phyloP scores from a whole-genome alignment of 2,797 vertebrate species.

The Morelia viridis region DNA sequence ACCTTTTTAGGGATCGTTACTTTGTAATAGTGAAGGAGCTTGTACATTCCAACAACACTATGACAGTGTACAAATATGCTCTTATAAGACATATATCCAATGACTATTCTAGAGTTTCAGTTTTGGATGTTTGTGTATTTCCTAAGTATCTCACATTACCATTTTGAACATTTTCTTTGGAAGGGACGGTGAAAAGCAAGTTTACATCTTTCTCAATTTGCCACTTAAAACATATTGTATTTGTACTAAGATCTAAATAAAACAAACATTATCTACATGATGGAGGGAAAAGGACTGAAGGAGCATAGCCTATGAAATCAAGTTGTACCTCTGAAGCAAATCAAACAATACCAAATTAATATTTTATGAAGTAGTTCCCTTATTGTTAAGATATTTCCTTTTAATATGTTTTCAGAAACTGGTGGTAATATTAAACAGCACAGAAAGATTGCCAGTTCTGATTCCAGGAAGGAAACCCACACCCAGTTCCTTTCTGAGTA shows the following conservation, averaged over 20 bases:
- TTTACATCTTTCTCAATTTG: constrained; percentile 34
- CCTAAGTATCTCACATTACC: constrained; percentile 24
- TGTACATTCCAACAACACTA: background rate
- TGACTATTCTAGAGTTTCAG: background rate
- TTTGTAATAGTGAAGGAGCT: background rate
- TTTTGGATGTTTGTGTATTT: background rate
- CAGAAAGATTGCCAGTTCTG: constrained; percentile 78
- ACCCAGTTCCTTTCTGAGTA: constrained; percentile 83
- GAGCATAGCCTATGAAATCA: constrained; percentile 70
- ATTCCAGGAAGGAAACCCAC: constrained; percentile 86
- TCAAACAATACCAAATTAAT: constrained; percentile 76
- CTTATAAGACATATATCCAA: background rate
- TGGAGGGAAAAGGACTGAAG: constrained; percentile 58
- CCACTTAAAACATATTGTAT: constrained; percentile 46
- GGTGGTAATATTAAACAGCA: constrained; percentile 71
- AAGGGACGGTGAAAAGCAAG: background rate
- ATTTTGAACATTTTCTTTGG: constrained; percentile 32
- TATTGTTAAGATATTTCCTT: constrained; percentile 82
- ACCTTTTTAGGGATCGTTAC: background rate
- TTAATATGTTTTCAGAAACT: constrained; percentile 78
- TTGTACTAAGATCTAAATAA: constrained; percentile 33
- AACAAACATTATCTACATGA: constrained; percentile 66
- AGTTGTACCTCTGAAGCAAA: constrained; percentile 65
- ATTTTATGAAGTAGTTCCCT: constrained; percentile 74
- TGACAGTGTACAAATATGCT: background rate